These are phyloP conservation scores for Cladopsammia gracilis DNA, from an alignment of 64 coral and sea anemone genomes.

Conservation along the genomic window DNA sequence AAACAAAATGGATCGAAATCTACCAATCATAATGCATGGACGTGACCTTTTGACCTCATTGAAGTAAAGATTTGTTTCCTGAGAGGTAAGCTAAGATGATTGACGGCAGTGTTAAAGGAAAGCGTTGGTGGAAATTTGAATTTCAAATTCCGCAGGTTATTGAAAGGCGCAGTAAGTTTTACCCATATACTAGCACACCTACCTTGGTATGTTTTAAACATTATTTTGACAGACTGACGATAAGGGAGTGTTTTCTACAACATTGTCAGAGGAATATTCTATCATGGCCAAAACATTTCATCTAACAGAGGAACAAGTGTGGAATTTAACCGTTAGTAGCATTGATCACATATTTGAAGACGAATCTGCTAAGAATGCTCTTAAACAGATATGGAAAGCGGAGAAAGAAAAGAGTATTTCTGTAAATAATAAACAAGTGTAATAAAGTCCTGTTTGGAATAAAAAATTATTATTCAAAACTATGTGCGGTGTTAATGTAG, in stretches of 20 bases:
- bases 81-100: too few relatives aligned
- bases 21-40: too few relatives aligned
- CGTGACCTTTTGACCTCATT: too few relatives aligned
- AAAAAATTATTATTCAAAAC: too few relatives aligned
- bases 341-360: slow-evolving; percentile 76
- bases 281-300: slow-evolving; percentile 76
- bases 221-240: slow-evolving; percentile 83
- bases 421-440: not conserved
- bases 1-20: too few relatives aligned
- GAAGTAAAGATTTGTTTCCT: too few relatives aligned
- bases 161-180: not conserved
- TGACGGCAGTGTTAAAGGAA: too few relatives aligned
- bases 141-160: too few relatives aligned
- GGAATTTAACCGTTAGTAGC: slow-evolving; percentile 73
- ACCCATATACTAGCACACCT: not conserved
- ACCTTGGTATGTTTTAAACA: not conserved
- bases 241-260: slow-evolving; percentile 89
- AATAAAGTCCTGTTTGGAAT: not conserved
- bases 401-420: slow-evolving; percentile 58
- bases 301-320: slow-evolving; percentile 76
- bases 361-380: slow-evolving; percentile 52
- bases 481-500: too few relatives aligned
- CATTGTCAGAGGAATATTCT: slow-evolving; percentile 82
- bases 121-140: too few relatives aligned
- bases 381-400: slow-evolving; percentile 63